phyloP scores from a whole-genome alignment of 2,113 vertebrate genomes.

The Heloderma charlesbogerti region DNA sequence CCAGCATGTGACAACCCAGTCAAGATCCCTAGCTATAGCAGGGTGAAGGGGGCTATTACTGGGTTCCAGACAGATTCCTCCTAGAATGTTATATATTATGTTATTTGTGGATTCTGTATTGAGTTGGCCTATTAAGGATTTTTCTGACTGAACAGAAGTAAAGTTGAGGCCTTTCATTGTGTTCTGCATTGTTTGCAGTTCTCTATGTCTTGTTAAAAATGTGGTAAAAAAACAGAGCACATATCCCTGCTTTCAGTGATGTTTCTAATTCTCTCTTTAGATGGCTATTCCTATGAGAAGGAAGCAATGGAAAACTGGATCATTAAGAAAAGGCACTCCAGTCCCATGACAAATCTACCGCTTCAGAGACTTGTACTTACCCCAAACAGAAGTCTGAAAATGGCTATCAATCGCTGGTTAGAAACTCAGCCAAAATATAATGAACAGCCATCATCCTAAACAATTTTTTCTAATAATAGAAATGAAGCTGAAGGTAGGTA shows the following conservation, averaged over 20 bases:
- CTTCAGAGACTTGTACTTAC: slow-evolving; percentile 86
- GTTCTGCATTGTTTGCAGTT: background rate
- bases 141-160: background rate
- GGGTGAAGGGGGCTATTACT: background rate
- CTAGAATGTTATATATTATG: background rate
- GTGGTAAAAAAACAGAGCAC: background rate
- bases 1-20: too few relatives aligned
- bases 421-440: slow-evolving; percentile 68
- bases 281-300: slow-evolving; percentile 96
- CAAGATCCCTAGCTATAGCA: background rate
- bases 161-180: background rate
- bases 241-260: background rate
- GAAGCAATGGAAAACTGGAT: slow-evolving; percentile 94
- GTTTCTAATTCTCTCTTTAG: slow-evolving; percentile 73
- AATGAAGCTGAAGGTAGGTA: background rate
- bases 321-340: slow-evolving; percentile 86
- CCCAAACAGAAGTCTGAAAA: slow-evolving; percentile 94
- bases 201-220: background rate
- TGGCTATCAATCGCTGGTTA: slow-evolving; percentile 93
- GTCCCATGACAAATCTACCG: slow-evolving; percentile 96
- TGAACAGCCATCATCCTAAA: background rate
- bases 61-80: background rate
- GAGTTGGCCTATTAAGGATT: background rate
- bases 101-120: background rate
- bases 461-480: background rate